Conservation (phyloP, 2,113 vertebrate species). For the Bujurquina vittata region DNA sequence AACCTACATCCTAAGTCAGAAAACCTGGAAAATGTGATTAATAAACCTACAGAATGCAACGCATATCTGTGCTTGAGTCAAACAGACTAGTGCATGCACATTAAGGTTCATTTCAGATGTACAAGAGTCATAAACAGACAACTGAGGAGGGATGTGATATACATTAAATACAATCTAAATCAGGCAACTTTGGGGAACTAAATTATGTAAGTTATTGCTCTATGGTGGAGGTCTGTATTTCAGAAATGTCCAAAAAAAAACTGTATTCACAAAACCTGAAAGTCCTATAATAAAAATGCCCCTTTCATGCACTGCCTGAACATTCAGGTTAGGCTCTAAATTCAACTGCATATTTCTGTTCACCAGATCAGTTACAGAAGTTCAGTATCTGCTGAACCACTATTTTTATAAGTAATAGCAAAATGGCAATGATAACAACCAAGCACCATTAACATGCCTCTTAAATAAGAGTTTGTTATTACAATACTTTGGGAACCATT, state of each 20-base stretch:
- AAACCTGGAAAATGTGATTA: not conserved
- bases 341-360: not conserved
- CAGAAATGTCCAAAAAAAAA: not conserved
- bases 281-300: not conserved
- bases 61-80: not conserved
- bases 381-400: not conserved
- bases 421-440: not conserved
- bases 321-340: not conserved
- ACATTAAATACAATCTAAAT: not conserved
- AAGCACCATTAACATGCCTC: not conserved
- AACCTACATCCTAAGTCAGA: not conserved
- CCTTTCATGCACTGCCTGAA: not conserved
- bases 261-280: no score
- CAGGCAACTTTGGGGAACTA: not conserved
- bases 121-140: not conserved
- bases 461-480: conserved; percentile 1
- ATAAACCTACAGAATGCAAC: not conserved
- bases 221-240: not conserved
- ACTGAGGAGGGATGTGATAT: not conserved
- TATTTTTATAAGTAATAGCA: not conserved
- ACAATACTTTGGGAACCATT: not conserved
- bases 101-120: not conserved
- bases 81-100: not conserved
- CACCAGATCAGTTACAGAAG: not conserved
- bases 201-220: not conserved